These are phyloP conservation scores for Chinchilla lanigera DNA, from an alignment of 2,113 vertebrate species.

Conservation along the genomic window DNA sequence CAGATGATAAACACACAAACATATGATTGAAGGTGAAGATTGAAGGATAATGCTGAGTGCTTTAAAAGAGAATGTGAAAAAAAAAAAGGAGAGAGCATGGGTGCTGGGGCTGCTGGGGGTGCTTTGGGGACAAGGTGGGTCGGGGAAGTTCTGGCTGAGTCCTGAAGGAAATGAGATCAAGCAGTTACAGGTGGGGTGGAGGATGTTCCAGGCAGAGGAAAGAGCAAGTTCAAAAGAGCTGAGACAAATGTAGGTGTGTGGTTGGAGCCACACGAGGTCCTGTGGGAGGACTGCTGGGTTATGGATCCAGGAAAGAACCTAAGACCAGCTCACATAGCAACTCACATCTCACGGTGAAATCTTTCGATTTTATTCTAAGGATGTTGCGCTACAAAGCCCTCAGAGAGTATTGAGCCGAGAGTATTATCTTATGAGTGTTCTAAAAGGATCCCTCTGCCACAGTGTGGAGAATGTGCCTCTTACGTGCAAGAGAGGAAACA, in stretches of 20 bases:
- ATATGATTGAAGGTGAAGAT: background rate
- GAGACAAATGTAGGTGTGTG: fast-evolving
- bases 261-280: background rate
- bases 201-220: background rate
- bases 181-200: background rate
- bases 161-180: background rate
- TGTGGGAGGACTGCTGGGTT: background rate
- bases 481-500: background rate
- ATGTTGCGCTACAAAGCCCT: background rate
- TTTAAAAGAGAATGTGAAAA: background rate
- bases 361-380: background rate
- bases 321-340: background rate
- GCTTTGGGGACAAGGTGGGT: background rate
- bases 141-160: background rate
- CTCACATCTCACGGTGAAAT: background rate
- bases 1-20: background rate
- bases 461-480: background rate
- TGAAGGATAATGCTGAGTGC: background rate
- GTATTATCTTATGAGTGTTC: background rate
- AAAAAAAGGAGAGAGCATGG: too few species aligned
- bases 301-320: background rate
- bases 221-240: background rate
- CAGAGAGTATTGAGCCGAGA: background rate
- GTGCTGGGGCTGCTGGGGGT: background rate
- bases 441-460: background rate